A percentile compares a stretch with the other conserved stretches of the same genome.
Conservation (phyloP, 2,113 vertebrate species). For the Syngnathoides biaculeatus region DNA sequence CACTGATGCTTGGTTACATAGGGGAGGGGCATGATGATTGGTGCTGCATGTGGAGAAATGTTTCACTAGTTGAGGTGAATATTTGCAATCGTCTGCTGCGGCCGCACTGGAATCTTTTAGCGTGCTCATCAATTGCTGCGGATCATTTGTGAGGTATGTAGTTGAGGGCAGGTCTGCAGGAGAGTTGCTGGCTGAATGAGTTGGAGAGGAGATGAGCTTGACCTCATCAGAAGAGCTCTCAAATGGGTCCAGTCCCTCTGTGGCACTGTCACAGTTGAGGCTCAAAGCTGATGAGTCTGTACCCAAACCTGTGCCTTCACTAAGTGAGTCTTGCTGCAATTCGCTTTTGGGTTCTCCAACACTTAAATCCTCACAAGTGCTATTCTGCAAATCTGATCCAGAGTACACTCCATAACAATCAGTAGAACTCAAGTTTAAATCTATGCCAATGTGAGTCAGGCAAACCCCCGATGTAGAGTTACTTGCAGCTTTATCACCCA, state of each 20-base stretch:
- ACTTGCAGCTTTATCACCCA: conserved; percentile 46
- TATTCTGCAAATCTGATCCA: conserved; percentile 68
- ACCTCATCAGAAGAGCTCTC: conserved; percentile 80
- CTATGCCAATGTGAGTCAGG: conserved; percentile 49
- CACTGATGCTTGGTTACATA: conserved; percentile 45
- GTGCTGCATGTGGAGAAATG: conserved; percentile 38
- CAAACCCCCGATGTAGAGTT: conserved; percentile 61
- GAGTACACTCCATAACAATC: conserved; percentile 62
- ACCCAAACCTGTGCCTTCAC: conserved; percentile 56
- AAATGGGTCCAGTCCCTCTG: conserved; percentile 76
- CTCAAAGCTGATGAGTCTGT: conserved; percentile 74
- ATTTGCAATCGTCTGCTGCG: not conserved
- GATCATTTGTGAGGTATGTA: conserved; percentile 14
- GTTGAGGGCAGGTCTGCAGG: conserved; percentile 22
- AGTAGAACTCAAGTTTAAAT: conserved; percentile 30
- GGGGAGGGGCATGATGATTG: conserved; percentile 55
- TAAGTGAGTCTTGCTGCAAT: conserved; percentile 64
- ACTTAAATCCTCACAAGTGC: conserved; percentile 71
- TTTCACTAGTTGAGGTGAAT: conserved; percentile 17
- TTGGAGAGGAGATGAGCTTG: conserved; percentile 60
- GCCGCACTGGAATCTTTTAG: conserved; percentile 2
- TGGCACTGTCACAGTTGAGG: conserved; percentile 76
- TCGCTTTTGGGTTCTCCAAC: conserved; percentile 43
- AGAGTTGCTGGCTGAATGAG: conserved; percentile 24
- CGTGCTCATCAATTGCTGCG: conserved; percentile 13